phyloP scores from a whole-genome alignment of 2,888 invertebrate species.

The Chymomyza fuscimana region DNA sequence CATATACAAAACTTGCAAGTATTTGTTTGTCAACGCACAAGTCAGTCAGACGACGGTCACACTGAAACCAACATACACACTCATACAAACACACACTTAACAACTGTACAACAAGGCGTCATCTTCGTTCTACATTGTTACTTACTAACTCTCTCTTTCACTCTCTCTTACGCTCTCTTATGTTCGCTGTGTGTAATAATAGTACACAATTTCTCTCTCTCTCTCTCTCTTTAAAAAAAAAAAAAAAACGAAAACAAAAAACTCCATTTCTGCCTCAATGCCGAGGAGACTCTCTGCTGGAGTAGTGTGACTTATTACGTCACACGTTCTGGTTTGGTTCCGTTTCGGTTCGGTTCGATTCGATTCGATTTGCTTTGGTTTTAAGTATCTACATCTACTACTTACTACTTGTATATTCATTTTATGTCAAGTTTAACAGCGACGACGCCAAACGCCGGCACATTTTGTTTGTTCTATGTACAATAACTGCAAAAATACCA shows the following conservation, averaged over 20 bases:
- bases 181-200: background rate
- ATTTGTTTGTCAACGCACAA: background rate
- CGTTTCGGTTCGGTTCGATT: constrained; percentile 33
- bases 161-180: constrained; percentile 29
- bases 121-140: background rate
- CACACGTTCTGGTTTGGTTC: constrained; percentile 2
- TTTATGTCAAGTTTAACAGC: constrained; percentile 68
- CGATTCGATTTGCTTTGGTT: constrained; percentile 52
- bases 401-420: constrained; percentile 35
- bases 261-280: background rate
- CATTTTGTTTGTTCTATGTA: constrained; percentile 59
- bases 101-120: background rate
- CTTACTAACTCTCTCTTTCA: constrained; percentile 24
- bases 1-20: background rate
- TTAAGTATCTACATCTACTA: constrained; percentile 6
- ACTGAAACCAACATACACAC: background rate
- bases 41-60: too few species aligned
- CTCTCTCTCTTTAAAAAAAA: too few species aligned
- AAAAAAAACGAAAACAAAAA: background rate
- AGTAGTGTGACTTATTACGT: constrained; percentile 28
- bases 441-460: constrained; percentile 71
- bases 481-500: background rate
- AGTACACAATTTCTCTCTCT: background rate
- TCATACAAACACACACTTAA: background rate
- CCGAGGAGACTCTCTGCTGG: background rate